phyloP scores from a whole-genome alignment of 2,113 vertebrate species.

The Poecile atricapillus region DNA sequence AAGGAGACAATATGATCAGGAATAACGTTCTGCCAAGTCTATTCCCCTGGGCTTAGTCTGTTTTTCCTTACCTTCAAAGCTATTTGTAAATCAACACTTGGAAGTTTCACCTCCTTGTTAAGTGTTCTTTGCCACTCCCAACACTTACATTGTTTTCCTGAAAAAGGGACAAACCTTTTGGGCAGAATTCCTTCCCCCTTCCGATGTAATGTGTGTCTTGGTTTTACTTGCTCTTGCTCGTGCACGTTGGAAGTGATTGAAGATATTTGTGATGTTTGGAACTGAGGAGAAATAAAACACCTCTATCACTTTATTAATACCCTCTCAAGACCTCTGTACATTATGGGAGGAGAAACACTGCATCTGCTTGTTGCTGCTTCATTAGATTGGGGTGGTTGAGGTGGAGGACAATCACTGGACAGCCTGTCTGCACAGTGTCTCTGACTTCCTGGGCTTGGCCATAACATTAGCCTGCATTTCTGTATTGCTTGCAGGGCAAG shows the following conservation, averaged over 20 bases:
- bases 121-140: neutral
- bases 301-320: neutral
- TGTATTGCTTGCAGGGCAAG: neutral
- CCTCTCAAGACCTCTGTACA: neutral
- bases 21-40: neutral
- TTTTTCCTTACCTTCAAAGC: neutral
- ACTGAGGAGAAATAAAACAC: neutral
- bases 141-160: neutral
- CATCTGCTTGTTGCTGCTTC: neutral
- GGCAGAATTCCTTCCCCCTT: neutral
- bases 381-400: neutral
- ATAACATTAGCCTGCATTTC: neutral
- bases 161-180: neutral
- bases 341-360: neutral
- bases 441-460: neutral
- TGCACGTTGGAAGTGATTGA: neutral
- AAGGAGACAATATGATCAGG: neutral
- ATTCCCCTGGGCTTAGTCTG: neutral
- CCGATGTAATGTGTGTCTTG: neutral
- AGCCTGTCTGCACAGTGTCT: neutral
- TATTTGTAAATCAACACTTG: neutral
- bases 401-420: neutral
- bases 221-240: neutral
- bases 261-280: neutral
- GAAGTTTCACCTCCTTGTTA: neutral